A percentile compares a stretch with the other conserved stretches of the same genome.
Evolutionary conservation across 2,797 vertebrate genomes (phyloP).

Genomic region (Liparis tanakae): DNA sequence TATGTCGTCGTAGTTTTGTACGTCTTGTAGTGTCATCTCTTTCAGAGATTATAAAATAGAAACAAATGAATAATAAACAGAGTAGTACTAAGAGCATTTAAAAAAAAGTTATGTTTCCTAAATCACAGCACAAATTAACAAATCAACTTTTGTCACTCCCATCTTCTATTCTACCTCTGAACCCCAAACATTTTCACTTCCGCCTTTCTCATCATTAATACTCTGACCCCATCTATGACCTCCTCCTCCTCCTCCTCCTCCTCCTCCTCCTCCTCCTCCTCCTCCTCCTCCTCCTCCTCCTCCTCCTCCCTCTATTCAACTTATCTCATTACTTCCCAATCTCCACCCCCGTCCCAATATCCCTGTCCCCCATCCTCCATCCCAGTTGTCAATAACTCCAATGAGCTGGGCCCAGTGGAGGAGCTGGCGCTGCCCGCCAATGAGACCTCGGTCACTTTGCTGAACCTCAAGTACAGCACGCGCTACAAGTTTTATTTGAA

Average conservation of each 20-base stretch:
- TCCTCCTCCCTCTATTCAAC: slow-evolving; percentile 43
- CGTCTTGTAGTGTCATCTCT: slow-evolving; percentile 46
- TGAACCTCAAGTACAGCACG: slow-evolving; percentile 94
- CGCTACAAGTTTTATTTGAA: slow-evolving; percentile 98
- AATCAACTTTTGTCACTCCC: slow-evolving; percentile 71
- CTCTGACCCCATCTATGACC: slow-evolving; percentile 41
- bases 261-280: slow-evolving; percentile 23
- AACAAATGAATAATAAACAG: slow-evolving; percentile 18
- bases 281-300: slow-evolving; percentile 23
- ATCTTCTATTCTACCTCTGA: slow-evolving; percentile 55
- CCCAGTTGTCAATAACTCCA: slow-evolving; percentile 92
- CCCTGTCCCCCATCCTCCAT: slow-evolving; percentile 60
- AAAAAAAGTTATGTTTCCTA: slow-evolving; percentile 35
- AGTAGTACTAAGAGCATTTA: slow-evolving; percentile 44
- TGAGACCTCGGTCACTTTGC: slow-evolving; percentile 91
- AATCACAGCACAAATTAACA: slow-evolving; percentile 67
- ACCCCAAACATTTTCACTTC: slow-evolving; percentile 57
- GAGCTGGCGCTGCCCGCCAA: slow-evolving; percentile 92
- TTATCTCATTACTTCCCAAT: slow-evolving; percentile 49
- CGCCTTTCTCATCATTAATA: slow-evolving; percentile 47
- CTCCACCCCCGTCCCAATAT: slow-evolving; percentile 46
- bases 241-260: slow-evolving; percentile 10
- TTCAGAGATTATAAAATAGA: slow-evolving; percentile 23
- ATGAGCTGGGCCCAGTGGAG: slow-evolving; percentile 90
- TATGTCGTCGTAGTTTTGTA: slow-evolving; percentile 50